Conservation (phyloP, 2,888 invertebrate species). For the Drosophila pseudotakahashii region DNA sequence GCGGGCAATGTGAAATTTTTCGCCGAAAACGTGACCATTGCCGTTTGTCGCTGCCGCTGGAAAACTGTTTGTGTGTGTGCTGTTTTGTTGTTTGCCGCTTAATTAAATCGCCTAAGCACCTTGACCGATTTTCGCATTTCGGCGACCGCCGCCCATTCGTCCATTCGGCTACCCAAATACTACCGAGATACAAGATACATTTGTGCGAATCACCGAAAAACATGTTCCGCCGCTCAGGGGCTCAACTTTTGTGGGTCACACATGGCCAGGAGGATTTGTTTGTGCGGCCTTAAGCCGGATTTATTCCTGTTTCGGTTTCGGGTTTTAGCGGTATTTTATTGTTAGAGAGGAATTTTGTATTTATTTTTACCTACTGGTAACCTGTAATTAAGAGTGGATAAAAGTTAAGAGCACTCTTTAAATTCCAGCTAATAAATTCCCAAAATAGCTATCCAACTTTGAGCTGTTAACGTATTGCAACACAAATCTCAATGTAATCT, state of each 20-base stretch:
- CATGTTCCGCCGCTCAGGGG: conserved; percentile 43
- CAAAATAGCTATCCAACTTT: too few relatives aligned
- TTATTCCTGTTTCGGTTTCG: conserved; percentile 5
- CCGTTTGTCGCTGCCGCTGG: conserved; percentile 30
- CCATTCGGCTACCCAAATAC: conserved; percentile 5
- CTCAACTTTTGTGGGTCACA: conserved; percentile 38
- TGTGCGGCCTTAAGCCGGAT: conserved; percentile 35
- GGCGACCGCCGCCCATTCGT: conserved; percentile 39
- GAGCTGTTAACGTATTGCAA: too few relatives aligned
- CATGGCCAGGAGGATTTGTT: conserved; percentile 15
- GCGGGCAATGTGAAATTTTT: conserved; percentile 40
- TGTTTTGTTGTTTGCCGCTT: conserved; percentile 51
- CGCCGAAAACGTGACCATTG: conserved; percentile 65
- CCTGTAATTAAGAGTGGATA: neutral
- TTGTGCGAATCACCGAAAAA: conserved; percentile 77
- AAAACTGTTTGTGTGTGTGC: conserved; percentile 9
- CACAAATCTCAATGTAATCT: too few relatives aligned
- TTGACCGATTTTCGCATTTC: conserved; percentile 69
- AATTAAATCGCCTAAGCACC: conserved; percentile 75
- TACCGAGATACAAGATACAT: conserved; percentile 31
- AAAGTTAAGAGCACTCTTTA: too few relatives aligned
- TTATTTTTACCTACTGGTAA: neutral
- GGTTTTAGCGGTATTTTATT: conserved; percentile 2
- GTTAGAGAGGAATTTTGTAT: neutral
- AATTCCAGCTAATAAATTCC: too few relatives aligned